Evolutionary conservation across 1,140 invertebrate genomes (phyloP).

Genomic region (Apis laboriosa): DNA sequence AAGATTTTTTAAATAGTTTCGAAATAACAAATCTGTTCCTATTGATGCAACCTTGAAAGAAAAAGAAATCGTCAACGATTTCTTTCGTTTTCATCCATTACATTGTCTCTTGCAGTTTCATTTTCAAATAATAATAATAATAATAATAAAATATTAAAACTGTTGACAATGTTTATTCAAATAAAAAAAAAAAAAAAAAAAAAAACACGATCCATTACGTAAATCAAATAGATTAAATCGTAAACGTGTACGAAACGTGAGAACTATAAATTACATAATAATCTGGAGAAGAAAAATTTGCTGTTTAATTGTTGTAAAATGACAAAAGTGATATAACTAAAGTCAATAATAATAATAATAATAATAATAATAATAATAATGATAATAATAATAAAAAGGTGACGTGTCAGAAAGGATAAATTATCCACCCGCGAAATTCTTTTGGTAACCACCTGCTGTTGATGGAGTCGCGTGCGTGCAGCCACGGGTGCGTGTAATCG

Average conservation of each 20-base stretch:
- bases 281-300: too few species aligned
- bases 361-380: neutral
- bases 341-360: too few species aligned
- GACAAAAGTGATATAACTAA: too few species aligned
- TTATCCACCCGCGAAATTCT: slow-evolving; percentile 45
- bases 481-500: slow-evolving; percentile 68
- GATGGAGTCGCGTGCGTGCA: slow-evolving; percentile 57
- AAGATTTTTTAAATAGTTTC: neutral
- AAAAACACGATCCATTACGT: too few species aligned
- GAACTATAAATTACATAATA: too few species aligned
- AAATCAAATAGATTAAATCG: too few species aligned
- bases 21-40: neutral
- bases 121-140: too few species aligned
- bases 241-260: too few species aligned
- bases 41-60: neutral
- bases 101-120: too few species aligned
- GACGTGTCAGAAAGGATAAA: slow-evolving; percentile 1
- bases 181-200: neutral
- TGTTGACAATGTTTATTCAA: too few species aligned
- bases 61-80: neutral
- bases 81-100: neutral
- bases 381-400: neutral
- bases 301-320: too few species aligned
- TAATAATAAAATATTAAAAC: too few species aligned
- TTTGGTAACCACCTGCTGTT: slow-evolving; percentile 60